phyloP scores from a whole-genome alignment of 2,797 vertebrate genomes.

The Pseudopleuronectes americanus region DNA sequence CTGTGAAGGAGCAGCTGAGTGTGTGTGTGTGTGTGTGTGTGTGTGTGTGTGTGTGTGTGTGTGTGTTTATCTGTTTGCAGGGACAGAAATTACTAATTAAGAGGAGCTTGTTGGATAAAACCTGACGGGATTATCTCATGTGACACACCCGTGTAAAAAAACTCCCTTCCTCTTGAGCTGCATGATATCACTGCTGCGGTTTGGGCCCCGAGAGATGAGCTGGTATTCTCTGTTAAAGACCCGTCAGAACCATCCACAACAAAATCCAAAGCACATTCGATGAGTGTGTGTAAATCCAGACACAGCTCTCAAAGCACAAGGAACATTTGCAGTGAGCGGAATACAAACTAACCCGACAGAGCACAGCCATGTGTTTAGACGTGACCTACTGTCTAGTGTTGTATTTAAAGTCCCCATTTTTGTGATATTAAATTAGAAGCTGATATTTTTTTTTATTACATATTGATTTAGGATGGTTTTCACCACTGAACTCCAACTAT shows the following conservation, averaged over 20 bases:
- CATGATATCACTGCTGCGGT: constrained; percentile 51
- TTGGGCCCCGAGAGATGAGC: constrained; percentile 45
- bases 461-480: background rate
- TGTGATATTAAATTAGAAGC: constrained; percentile 19
- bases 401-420: constrained; percentile 35
- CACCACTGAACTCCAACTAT: constrained; percentile 1
- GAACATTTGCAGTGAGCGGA: constrained; percentile 27
- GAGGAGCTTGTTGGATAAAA: constrained; percentile 47
- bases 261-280: constrained; percentile 58
- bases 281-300: constrained; percentile 29
- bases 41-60: background rate
- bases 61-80: constrained; percentile 20
- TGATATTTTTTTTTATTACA: constrained; percentile 1
- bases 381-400: constrained; percentile 29
- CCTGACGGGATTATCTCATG: constrained; percentile 44
- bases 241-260: constrained; percentile 40
- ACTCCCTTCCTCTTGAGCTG: constrained; percentile 37
- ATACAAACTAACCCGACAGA: constrained; percentile 2
- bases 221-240: constrained; percentile 51
- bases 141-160: constrained; percentile 38
- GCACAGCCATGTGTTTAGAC: background rate
- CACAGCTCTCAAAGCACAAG: constrained; percentile 4
- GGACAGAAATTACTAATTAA: constrained; percentile 54
- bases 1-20: constrained; percentile 43
- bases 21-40: background rate